These are phyloP conservation scores for Cyanistes caeruleus DNA, from an alignment of 2,113 vertebrate genomes.

Conservation along the genomic window DNA sequence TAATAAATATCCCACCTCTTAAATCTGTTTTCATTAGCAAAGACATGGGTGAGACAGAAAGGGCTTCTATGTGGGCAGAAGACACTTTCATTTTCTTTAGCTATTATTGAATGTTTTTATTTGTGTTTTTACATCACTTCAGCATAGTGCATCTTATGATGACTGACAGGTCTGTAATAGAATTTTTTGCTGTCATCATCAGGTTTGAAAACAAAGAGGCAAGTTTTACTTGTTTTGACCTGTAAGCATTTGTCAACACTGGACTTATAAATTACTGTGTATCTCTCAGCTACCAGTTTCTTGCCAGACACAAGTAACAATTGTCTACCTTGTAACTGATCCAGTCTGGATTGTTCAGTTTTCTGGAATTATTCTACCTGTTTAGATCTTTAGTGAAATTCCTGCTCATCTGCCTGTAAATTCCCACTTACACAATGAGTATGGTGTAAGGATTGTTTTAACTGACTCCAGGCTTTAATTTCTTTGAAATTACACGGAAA, in stretches of 20 bases:
- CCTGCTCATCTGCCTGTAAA: background rate
- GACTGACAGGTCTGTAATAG: constrained; percentile 59
- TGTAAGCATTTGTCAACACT: constrained; percentile 46
- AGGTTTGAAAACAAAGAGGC: constrained; percentile 49
- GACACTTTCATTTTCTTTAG: constrained; percentile 31
- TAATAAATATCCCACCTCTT: constrained; percentile 69
- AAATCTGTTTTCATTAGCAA: constrained; percentile 75
- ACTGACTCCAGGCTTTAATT: background rate
- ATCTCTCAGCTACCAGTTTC: constrained; percentile 34
- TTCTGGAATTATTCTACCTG: constrained; percentile 50
- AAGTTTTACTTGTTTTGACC: constrained; percentile 42
- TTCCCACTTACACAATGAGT: background rate
- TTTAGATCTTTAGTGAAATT: constrained; percentile 18
- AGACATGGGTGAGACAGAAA: constrained; percentile 15
- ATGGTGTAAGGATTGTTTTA: background rate
- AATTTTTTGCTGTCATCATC: constrained; percentile 52
- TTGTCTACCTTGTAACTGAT: constrained; percentile 20
- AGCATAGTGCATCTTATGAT: constrained; percentile 48
- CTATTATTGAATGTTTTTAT: constrained; percentile 48
- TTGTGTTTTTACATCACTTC: constrained; percentile 39
- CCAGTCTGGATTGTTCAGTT: background rate
- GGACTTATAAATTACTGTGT: constrained; percentile 49
- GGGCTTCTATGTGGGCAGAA: background rate
- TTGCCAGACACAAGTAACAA: constrained; percentile 48
- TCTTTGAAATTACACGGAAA: background rate